These are phyloP conservation scores for Acleris cristana DNA, from an alignment of 2,888 invertebrate genomes.

Conservation along the genomic window DNA sequence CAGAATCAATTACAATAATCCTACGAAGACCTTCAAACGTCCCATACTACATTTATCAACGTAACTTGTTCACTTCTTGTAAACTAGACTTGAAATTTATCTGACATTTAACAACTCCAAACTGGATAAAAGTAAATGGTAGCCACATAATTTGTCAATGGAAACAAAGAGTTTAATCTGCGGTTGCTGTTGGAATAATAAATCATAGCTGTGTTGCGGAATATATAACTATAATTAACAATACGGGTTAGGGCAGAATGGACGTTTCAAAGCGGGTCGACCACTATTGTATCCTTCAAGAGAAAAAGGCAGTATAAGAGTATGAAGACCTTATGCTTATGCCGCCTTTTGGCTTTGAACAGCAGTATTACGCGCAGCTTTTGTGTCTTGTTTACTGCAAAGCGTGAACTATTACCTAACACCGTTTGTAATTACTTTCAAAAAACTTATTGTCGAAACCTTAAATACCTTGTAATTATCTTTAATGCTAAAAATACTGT, in stretches of 20 bases:
- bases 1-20: slow-evolving; percentile 24
- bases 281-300: slow-evolving; percentile 9
- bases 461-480: slow-evolving; percentile 4
- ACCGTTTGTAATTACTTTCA: slow-evolving; percentile 13
- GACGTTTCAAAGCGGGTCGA: slow-evolving; percentile 18
- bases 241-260: slow-evolving; percentile 30
- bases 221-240: slow-evolving; percentile 37
- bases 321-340: too few species aligned
- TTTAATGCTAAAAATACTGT: not conserved
- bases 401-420: slow-evolving; percentile 22
- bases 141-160: slow-evolving; percentile 74
- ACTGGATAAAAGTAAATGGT: slow-evolving; percentile 66
- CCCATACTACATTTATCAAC: slow-evolving; percentile 32
- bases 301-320: too few species aligned
- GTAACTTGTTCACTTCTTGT: slow-evolving; percentile 26
- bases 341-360: too few species aligned
- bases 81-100: slow-evolving; percentile 32
- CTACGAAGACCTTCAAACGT: slow-evolving; percentile 14
- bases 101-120: slow-evolving; percentile 48
- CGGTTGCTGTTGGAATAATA: slow-evolving; percentile 47
- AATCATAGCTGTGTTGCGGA: slow-evolving; percentile 33
- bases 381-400: slow-evolving; percentile 22
- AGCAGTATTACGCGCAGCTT: slow-evolving; percentile 48
- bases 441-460: not conserved
- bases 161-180: slow-evolving; percentile 72